Evolutionary conservation across 1,140 invertebrate genomes (phyloP).

Genomic region (silkworm (Bombyx mori)): DNA sequence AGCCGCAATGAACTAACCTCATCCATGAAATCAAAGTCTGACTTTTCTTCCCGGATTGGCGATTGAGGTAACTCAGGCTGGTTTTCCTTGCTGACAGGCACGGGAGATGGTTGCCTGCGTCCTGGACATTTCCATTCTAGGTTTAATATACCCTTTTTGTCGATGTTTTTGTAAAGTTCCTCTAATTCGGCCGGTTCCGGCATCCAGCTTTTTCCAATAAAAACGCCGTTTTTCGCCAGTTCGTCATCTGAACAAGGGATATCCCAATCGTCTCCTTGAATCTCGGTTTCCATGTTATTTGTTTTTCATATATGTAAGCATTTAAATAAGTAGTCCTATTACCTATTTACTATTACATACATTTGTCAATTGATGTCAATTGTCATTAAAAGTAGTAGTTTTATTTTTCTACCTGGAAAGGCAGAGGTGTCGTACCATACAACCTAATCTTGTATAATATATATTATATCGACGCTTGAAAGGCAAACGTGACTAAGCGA

Average conservation of each 20-base stretch:
- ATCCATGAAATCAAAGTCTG: slow-evolving; percentile 84
- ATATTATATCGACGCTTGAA: no score
- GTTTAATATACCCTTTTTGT: slow-evolving; percentile 68
- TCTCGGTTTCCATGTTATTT: slow-evolving; percentile 39
- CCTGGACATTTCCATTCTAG: slow-evolving; percentile 78
- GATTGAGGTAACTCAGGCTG: slow-evolving; percentile 49
- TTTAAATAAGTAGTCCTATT: no score
- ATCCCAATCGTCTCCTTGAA: slow-evolving; percentile 69
- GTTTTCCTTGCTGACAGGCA: slow-evolving; percentile 52
- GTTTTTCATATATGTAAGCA: not conserved
- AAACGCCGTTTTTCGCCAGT: slow-evolving; percentile 41
- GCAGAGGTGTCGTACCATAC: no score
- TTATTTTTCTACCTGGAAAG: no score
- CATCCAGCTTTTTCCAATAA: slow-evolving; percentile 58
- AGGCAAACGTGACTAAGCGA: no score
- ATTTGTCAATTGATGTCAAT: not conserved
- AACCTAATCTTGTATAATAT: no score
- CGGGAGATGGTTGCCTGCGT: slow-evolving; percentile 71
- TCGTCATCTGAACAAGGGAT: slow-evolving; percentile 77
- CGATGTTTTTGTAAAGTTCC: slow-evolving; percentile 72
- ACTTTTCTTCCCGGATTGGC: slow-evolving; percentile 73
- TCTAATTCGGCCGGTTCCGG: slow-evolving; percentile 69
- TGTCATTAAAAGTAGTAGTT: no score
- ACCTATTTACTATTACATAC: not conserved
- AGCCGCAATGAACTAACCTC: slow-evolving; percentile 77